Conservation (phyloP, 2,888 invertebrate genomes). For the Phlogophora meticulosa region DNA sequence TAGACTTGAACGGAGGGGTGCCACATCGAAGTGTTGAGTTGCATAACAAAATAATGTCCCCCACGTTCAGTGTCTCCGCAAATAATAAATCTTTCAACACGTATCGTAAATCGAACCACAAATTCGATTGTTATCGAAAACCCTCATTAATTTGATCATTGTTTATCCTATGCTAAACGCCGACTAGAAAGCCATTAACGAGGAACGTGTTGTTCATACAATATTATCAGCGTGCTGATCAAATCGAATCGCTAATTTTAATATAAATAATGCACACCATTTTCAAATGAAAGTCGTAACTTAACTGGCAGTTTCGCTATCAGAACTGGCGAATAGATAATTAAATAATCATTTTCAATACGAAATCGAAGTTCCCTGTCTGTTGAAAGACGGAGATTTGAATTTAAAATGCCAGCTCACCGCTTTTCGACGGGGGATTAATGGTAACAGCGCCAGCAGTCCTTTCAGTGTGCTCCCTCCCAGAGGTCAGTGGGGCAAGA, state of each 20-base stretch:
- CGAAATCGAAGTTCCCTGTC: slow-evolving; percentile 28
- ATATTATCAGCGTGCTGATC: slow-evolving; percentile 41
- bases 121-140: slow-evolving; percentile 41
- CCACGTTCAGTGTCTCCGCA: slow-evolving; percentile 4
- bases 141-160: slow-evolving; percentile 45
- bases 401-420: slow-evolving; percentile 59
- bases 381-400: slow-evolving; percentile 44
- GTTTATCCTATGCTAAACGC: slow-evolving; percentile 40
- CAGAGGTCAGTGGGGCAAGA: slow-evolving; percentile 75
- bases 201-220: slow-evolving; percentile 21
- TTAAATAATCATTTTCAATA: slow-evolving; percentile 44
- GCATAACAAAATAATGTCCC: slow-evolving; percentile 23
- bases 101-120: slow-evolving; percentile 22
- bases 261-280: slow-evolving; percentile 33
- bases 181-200: slow-evolving; percentile 46
- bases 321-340: slow-evolving; percentile 13
- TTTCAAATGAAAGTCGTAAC: slow-evolving; percentile 19
- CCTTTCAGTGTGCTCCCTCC: slow-evolving; percentile 63
- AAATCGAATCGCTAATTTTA: slow-evolving; percentile 39
- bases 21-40: slow-evolving; percentile 13
- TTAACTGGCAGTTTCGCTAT: slow-evolving; percentile 10
- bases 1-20: slow-evolving; percentile 14
- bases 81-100: slow-evolving; percentile 27
- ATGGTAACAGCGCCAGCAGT: slow-evolving; percentile 61
- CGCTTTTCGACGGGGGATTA: slow-evolving; percentile 61